Base-by-base conservation (phyloP, 2,797 vertebrate species). In the Acomys russatus region DNA sequence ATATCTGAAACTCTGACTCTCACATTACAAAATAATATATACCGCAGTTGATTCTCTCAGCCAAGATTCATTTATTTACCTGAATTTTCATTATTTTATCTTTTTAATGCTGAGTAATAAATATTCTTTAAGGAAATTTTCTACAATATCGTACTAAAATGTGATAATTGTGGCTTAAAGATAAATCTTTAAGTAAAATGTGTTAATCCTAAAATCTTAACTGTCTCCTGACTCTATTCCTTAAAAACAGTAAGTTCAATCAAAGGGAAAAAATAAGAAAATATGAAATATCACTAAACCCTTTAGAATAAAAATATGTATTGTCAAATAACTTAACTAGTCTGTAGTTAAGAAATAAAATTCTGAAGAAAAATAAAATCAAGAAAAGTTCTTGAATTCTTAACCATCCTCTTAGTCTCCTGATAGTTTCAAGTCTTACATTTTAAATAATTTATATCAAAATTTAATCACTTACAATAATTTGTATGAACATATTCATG, bases 111-210 rank as follows among this genome's bases (percentile, higher is more conserved):
- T 35, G n/a, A 66, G 12, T 64, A 68, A 25, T 59, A 71, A 68
- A 25, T 59, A 71, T 33, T 94, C 87, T 77, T 15, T 74, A 25
- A 93, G 9, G 4, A 79, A 22, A 84, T 59, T 90, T 89, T 89
- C 30, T 22, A 71, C 0, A 56, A 20, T 66, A 66, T 0, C 38
- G 82, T 51, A 74, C 5, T 44, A 61, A 76, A 44, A 2, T 23
- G 74, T 70, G 78, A 82, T 51, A 28, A 83, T 90, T 66, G 54
- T 6, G 59, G 4, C 11, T 25, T 77, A n/a, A 76, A 77, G 2
- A 49, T 90, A 92, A 86, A 68, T 1, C 3, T 73, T 56, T 82
- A 33, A 90, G 54, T 85, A 61, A 96, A 95, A 77, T 35, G 12
- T 38, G 28, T 79, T 71, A 94, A 64, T 90, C 30, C 63, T n/a